Conservation (phyloP, 2,888 invertebrate genomes). For the Autographa pulchrina region DNA sequence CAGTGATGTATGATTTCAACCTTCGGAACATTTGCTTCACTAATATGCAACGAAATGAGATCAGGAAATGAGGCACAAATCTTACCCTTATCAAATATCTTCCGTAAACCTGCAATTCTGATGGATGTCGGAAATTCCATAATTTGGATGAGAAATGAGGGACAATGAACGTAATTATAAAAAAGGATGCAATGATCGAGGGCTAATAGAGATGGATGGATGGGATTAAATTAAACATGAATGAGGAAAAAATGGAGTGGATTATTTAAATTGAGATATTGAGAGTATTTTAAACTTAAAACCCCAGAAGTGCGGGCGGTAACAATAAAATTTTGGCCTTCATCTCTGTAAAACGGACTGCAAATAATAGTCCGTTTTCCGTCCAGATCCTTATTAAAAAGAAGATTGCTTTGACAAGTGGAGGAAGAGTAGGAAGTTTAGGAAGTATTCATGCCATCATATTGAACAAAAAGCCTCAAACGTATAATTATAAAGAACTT, state of each 20-base stretch:
- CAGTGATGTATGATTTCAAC: neutral
- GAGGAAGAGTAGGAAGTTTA: too few relatives aligned
- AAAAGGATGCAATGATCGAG: neutral
- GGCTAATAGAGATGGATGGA: neutral
- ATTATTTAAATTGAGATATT: too few relatives aligned
- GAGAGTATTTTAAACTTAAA: too few relatives aligned
- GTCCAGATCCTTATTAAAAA: too few relatives aligned
- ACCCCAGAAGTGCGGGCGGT: too few relatives aligned
- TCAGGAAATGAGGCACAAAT: slow-evolving; percentile 1
- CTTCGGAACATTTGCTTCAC: neutral
- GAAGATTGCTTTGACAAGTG: too few relatives aligned
- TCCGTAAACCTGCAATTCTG: neutral
- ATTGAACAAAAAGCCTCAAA: too few relatives aligned
- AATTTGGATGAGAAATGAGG: neutral
- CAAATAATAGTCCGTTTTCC: too few relatives aligned
- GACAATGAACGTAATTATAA: neutral
- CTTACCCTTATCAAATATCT: slow-evolving; percentile 1
- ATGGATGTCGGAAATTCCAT: neutral
- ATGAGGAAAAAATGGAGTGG: neutral
- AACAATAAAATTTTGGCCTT: too few relatives aligned
- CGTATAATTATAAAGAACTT: too few relatives aligned
- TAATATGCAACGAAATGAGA: neutral
- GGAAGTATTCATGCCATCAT: too few relatives aligned
- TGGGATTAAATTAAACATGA: neutral
- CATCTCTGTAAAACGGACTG: too few relatives aligned